A percentile compares a stretch with the other conserved stretches of the same genome.
These are phyloP conservation scores for Ormyrus rosae DNA, from an alignment of 2,888 invertebrate genomes.

Conservation along the genomic window DNA sequence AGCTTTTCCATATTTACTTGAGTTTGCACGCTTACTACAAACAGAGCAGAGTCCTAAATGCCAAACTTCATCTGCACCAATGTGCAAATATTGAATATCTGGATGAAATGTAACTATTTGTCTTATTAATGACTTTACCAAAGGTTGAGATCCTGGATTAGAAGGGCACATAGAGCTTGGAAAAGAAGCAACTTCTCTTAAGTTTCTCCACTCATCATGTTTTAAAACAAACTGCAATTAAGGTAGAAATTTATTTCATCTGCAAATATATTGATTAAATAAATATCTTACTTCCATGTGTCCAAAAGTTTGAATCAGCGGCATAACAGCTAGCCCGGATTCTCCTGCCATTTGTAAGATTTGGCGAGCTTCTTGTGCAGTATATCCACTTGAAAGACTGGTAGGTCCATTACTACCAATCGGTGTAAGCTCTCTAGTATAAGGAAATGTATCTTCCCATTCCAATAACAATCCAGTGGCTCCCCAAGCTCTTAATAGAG, in stretches of 20 bases:
- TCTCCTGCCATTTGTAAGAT: constrained; percentile 83
- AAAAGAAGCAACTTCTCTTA: constrained; percentile 82
- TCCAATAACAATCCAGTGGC: constrained; percentile 89
- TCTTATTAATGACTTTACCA: constrained; percentile 83
- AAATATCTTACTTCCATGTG: constrained; percentile 82
- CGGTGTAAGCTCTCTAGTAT: constrained; percentile 79
- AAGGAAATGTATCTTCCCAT: constrained; percentile 95
- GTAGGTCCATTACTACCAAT: constrained; percentile 78
- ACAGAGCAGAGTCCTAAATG: constrained; percentile 81
- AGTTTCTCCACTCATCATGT: constrained; percentile 80
- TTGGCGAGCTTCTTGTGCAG: constrained; percentile 81
- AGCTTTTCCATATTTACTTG: constrained; percentile 77
- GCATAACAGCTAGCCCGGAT: constrained; percentile 83
- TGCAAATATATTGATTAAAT: constrained; percentile 4
- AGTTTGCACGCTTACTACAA: constrained; percentile 77
- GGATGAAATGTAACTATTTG: constrained; percentile 85
- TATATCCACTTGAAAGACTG: constrained; percentile 79
- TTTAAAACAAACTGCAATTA: constrained; percentile 83
- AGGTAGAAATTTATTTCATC: neutral
- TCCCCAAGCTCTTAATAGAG: constrained; percentile 81
- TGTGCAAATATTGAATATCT: constrained; percentile 83
- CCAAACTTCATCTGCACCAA: constrained; percentile 91
- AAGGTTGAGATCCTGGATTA: constrained; percentile 79
- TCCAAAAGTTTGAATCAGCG: constrained; percentile 91
- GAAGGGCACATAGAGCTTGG: constrained; percentile 87